phyloP scores from a whole-genome alignment of 2,888 invertebrate genomes.

The Mylabris sibirica region DNA sequence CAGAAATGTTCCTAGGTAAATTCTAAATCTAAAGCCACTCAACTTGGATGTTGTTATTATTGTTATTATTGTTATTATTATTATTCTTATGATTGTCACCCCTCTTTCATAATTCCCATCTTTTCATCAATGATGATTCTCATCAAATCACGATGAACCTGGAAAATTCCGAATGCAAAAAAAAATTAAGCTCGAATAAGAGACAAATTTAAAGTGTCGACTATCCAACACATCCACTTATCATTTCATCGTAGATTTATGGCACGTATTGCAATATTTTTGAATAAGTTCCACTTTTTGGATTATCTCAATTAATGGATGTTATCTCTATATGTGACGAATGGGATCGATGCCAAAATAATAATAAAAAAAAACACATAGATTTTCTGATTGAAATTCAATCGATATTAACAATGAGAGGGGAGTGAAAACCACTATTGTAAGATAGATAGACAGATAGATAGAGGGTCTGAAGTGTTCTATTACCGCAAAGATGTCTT shows the following conservation, averaged over 20 bases:
- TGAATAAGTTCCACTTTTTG: neutral
- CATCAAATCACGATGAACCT: slow-evolving; percentile 2
- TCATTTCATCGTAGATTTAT: neutral
- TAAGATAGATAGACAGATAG: too few relatives aligned
- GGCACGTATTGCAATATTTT: neutral
- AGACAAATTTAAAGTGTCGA: neutral
- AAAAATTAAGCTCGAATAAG: neutral
- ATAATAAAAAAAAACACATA: too few relatives aligned
- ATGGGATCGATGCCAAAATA: too few relatives aligned
- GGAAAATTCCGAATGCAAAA: neutral
- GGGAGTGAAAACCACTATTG: neutral
- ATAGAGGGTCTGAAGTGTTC: neutral
- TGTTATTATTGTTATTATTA: neutral
- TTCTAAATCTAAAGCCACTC: neutral
- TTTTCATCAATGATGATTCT: neutral
- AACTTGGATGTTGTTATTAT: neutral
- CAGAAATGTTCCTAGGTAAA: neutral
- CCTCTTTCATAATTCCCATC: neutral
- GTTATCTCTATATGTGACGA: too few relatives aligned
- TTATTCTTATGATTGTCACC: neutral
- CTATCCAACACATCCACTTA: neutral
- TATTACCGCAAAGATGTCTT: neutral
- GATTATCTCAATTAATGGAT: slow-evolving; percentile 1
- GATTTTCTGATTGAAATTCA: neutral
- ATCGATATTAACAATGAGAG: neutral